A percentile compares a stretch with the other conserved stretches of the same genome.
These are phyloP conservation scores for Tetragonula clypearis DNA, from an alignment of 1,140 invertebrate species.

Conservation along the genomic window DNA sequence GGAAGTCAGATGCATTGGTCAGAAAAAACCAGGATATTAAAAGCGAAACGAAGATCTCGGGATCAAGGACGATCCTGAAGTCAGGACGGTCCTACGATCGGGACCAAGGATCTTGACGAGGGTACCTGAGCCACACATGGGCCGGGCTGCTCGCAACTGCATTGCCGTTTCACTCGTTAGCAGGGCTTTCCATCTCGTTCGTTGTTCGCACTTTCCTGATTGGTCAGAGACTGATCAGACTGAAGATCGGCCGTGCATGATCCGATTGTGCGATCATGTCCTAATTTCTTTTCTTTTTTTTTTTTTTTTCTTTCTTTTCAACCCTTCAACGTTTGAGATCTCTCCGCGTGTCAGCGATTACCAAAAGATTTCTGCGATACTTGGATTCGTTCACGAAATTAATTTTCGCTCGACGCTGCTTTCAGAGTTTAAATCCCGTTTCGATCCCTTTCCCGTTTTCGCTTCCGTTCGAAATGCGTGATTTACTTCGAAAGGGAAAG, in stretches of 20 bases:
- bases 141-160: slow-evolving; percentile 80
- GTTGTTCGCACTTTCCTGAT: slow-evolving; percentile 79
- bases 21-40: slow-evolving; percentile 60
- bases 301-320: slow-evolving; percentile 7
- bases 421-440: too few relatives aligned
- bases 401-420: neutral
- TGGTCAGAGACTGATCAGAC: slow-evolving; percentile 72
- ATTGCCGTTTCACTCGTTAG: slow-evolving; percentile 80
- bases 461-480: too few relatives aligned
- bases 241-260: slow-evolving; percentile 65
- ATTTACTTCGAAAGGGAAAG: neutral
- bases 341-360: slow-evolving; percentile 42
- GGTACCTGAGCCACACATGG: slow-evolving; percentile 81
- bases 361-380: slow-evolving; percentile 36
- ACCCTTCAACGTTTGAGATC: slow-evolving; percentile 53
- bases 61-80: slow-evolving; percentile 60
- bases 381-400: neutral
- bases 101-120: slow-evolving; percentile 72
- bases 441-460: neutral
- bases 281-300: slow-evolving; percentile 35
- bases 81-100: slow-evolving; percentile 56
- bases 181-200: slow-evolving; percentile 79
- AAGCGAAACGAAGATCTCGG: slow-evolving; percentile 63
- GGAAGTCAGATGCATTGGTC: slow-evolving; percentile 60
- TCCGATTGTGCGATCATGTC: slow-evolving; percentile 66